Conservation (phyloP, 37 sponge, comb jelly and placozoan genomes). For the Ianthella basta region DNA sequence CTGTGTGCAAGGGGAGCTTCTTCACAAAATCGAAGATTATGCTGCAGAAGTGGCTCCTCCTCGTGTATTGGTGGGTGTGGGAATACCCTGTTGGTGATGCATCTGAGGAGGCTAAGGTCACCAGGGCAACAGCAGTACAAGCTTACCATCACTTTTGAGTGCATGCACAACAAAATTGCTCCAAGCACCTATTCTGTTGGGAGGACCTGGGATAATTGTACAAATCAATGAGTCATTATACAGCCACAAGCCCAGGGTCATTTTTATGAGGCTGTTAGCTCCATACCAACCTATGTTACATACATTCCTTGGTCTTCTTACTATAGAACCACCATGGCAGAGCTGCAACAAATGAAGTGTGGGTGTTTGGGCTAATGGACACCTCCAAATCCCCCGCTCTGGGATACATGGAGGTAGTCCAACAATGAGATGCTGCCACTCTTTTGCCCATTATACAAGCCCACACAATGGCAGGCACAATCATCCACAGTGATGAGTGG, state of each 20-base stretch:
- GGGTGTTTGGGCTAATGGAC: slow-evolving; percentile 76
- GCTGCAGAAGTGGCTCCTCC: slow-evolving; percentile 57
- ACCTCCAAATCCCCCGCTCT: slow-evolving; percentile 34
- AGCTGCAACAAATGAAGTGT: slow-evolving; percentile 35
- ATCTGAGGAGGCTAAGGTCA: slow-evolving; percentile 38
- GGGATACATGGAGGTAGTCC: slow-evolving; percentile 70
- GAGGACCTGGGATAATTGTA: slow-evolving; percentile 49
- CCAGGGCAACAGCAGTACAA: slow-evolving; percentile 45
- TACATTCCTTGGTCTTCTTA: no score
- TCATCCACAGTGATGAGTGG: slow-evolving; percentile 63
- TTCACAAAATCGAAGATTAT: slow-evolving; percentile 59
- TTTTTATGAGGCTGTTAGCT: not conserved
- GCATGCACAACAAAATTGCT: slow-evolving; percentile 45
- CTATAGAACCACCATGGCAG: slow-evolving; percentile 53
- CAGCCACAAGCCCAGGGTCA: slow-evolving; percentile 56
- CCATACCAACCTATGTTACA: not conserved
- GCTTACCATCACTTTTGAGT: slow-evolving; percentile 45
- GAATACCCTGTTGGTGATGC: slow-evolving; percentile 55
- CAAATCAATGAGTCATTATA: slow-evolving; percentile 58
- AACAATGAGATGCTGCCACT: slow-evolving; percentile 56
- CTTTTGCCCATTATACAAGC: slow-evolving; percentile 58
- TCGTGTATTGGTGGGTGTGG: slow-evolving; percentile 53
- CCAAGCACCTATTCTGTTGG: not conserved
- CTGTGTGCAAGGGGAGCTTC: slow-evolving; percentile 58
- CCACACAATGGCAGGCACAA: slow-evolving; percentile 49